Evolutionary conservation across 2,113 vertebrate species (phyloP).

Genomic region (Madoqua kirkii): DNA sequence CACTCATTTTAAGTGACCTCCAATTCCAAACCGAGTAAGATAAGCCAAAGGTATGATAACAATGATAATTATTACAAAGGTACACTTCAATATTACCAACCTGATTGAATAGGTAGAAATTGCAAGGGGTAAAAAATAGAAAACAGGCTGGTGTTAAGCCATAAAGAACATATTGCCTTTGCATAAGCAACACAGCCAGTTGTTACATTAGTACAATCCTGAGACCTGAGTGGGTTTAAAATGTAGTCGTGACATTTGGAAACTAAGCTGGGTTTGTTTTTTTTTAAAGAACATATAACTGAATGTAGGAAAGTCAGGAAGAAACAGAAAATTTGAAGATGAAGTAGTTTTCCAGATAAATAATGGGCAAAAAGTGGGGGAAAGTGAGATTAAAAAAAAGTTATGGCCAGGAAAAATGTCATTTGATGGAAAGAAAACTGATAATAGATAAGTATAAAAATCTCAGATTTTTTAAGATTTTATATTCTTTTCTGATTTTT

Average conservation of each 20-base stretch:
- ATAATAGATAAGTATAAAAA: not conserved
- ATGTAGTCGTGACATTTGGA: not conserved
- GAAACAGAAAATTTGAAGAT: not conserved
- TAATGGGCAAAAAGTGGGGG: not conserved
- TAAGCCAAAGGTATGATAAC: not conserved
- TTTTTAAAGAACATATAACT: not conserved
- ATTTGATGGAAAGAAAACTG: not conserved
- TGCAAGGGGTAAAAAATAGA: not conserved
- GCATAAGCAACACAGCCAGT: not conserved
- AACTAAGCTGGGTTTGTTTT: not conserved
- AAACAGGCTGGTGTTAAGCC: not conserved
- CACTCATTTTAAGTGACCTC: not conserved
- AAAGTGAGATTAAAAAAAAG: not conserved
- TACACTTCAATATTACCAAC: not conserved
- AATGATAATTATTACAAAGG: not conserved
- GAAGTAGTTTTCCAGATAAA: not conserved
- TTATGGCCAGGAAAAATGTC: not conserved
- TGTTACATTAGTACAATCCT: not conserved
- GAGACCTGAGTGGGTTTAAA: not conserved
- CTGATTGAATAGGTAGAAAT: not conserved
- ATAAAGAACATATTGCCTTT: not conserved
- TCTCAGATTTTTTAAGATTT: not conserved
- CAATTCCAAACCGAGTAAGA: not conserved
- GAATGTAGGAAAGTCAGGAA: not conserved
- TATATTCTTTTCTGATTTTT: conserved; percentile 1